Evolutionary conservation across 2,797 vertebrate species (phyloP).

Genomic region (Anomalospiza imberbis): DNA sequence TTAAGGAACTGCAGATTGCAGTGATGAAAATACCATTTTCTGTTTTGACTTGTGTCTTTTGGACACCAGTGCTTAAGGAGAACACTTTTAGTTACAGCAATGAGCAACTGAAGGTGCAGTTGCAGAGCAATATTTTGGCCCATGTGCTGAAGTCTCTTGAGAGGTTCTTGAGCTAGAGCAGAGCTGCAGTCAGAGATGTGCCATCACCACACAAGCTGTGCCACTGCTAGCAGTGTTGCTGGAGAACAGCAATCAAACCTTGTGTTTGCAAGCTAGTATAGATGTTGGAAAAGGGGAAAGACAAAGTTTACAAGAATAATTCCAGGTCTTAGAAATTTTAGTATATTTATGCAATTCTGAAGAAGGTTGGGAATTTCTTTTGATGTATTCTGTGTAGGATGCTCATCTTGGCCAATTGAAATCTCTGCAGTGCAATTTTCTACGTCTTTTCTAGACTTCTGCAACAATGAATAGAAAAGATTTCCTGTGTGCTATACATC

Average conservation of each 20-base stretch:
- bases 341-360: not conserved
- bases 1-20: not conserved
- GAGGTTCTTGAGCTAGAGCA: not conserved
- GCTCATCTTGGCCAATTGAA: not conserved
- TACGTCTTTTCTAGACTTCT: not conserved
- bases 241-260: not conserved
- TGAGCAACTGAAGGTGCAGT: not conserved
- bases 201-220: not conserved
- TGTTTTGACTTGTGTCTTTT: not conserved
- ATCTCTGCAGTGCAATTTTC: not conserved
- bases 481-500: not conserved
- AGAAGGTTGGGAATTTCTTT: not conserved
- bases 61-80: not conserved
- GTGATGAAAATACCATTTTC: not conserved
- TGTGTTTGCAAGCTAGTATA: not conserved
- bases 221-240: not conserved
- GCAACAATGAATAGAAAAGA: not conserved
- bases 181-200: not conserved
- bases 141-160: rapidly evolving
- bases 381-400: not conserved
- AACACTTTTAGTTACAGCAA: not conserved
- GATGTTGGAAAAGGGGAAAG: not conserved
- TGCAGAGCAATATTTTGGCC: not conserved
- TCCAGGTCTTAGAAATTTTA: not conserved
- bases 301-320: not conserved